Base-by-base conservation (phyloP, 2,888 invertebrate species). In the Cryptocheilus praepositus region DNA sequence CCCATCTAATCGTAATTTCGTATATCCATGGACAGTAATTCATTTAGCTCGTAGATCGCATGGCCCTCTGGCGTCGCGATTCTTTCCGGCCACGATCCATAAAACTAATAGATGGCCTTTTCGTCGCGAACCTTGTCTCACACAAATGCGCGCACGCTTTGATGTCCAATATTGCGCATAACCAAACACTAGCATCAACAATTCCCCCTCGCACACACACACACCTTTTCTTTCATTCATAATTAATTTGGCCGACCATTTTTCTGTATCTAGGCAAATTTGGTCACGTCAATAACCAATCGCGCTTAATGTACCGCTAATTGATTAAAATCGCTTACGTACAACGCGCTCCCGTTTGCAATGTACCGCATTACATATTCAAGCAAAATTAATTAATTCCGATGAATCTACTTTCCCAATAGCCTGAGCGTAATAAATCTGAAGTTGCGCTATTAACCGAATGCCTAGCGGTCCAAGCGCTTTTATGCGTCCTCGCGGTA, bases 1-100 rank as follows among this genome's bases (percentile, higher is more conserved):
- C 68, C 70, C 71, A 74, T 81, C 76, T 73, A 71, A 65, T 69
- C 68, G 77, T 71, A 80, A 80, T 81, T 79, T 75, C 79, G 77
- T 70, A 5, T 25, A 57, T 3, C 36, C 64, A 64, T 57, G 55
- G 44, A 66, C 51, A 57, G 28, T 75, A 71, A 73, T 78, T 75
- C 67, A 62, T 63, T 61, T 21, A 61, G 64, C 36, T 62, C 70
- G 53, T 68, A 70, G 71, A 72, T 77, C 75, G 60, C 44, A n/a
- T 61, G 63, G 36, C 11, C 36, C 13, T 36, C 11, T 11, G 49
- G 45, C 58, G 22, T 52, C 57, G 36, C 36, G 45, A 49, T 18
- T 46, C 54, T 54, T 64, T 28, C 18, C 57, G 55, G 61, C 64
- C 61, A 5, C 76, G 69, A 67, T 73, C 46, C 55, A 56, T 57